Evolutionary conservation across 23 tunicate species (phyloP), one percentile per base, ranked within the genome.

Genomic region (Phallusia fumigata): DNA sequence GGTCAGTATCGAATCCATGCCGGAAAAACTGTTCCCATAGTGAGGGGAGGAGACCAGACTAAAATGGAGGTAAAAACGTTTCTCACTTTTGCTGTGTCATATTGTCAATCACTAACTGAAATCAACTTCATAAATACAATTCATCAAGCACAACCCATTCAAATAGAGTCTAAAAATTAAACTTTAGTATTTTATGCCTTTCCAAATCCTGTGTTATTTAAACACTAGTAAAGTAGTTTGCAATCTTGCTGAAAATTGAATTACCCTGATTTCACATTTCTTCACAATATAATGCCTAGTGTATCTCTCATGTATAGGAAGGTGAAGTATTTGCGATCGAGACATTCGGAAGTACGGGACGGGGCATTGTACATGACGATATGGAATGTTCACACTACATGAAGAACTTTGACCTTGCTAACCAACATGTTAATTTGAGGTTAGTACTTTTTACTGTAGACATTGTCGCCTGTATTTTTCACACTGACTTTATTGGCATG

Each of bases 311-410:
- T 77, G 73, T 76, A 16, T 31, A 97, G 97, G 99, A 97, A 88
- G 97, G 97, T 12, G 99, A 97, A 81, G 99, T 97, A 73, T 97
- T 92, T 73, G 99, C 99, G 40, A 97, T 97, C 35, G 99, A 97
- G 83, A 92, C 97, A 3, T 97, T 97, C 74, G 99, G 99, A 13
- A 85, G 95, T 65, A 97, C 99, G 1, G 99, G 99, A 11, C 87
- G 91, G 19, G 99, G 99, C 18, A 64, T 84, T 30, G 97, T 97
- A 13, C 97, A 96, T 53, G 99, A 96, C 64, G 99, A 96, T 73
- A 96, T 96, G 99, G 99, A 96, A 32, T 96, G 99, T 52, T 90
- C 96, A 0, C 99, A 96, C 65, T 96, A 96, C 80, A 96, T 96
- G 99, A 96, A 89, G 90, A 89, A 94, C 85, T 94, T 94, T 65